Evolutionary conservation across 2,888 invertebrate species (phyloP), one percentile per base, ranked within the genome.

Genomic region (Parnassius smintheus): DNA sequence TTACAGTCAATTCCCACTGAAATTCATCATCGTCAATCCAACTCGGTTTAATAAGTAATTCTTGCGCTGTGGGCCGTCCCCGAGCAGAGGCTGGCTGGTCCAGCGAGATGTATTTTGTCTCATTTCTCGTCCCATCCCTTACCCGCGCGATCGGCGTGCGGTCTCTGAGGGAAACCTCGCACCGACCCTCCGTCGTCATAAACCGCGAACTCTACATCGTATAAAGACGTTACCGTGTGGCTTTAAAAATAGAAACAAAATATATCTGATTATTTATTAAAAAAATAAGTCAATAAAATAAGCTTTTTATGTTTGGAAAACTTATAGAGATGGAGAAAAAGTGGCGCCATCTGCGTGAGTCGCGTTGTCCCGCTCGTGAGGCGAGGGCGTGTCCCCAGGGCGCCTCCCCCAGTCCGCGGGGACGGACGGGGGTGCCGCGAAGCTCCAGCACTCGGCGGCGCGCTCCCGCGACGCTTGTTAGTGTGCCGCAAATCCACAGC

Each of bases 371-470:
- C 82, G 88, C 92, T 92, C 92, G 85, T 80, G 88, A 83, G 90
- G 88, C 89, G 92, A 92, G 92, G 93, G 93, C 92, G 92, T 92
- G 91, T 89, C 89, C 90, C 89, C 74, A 78, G 89, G 88, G 91
- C 87, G 80, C 87, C 87, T 86, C 90, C 89, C 89, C 81, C 88
- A 86, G 88, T 85, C 87, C 87, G 89, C 89, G 88, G 88, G 89
- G 89, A 87, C 85, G 85, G 89, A 83, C 88, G 88, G 88, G 86
- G 89, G 89, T 89, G 86, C 92, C 85, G 86, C 82, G 88, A 85
- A 86, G 91, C 90, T 86, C 82, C 85, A 85, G 91, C 87, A 87
- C 89, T 88, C 85, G 79, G 86, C 85, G 85, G 77, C 82, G 85
- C 81, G 84, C 85, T 90, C 91, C 91, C 90, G 89, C 87, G 90